Base-by-base conservation (phyloP, 1,140 invertebrate species). In the Portunus trituberculatus region DNA sequence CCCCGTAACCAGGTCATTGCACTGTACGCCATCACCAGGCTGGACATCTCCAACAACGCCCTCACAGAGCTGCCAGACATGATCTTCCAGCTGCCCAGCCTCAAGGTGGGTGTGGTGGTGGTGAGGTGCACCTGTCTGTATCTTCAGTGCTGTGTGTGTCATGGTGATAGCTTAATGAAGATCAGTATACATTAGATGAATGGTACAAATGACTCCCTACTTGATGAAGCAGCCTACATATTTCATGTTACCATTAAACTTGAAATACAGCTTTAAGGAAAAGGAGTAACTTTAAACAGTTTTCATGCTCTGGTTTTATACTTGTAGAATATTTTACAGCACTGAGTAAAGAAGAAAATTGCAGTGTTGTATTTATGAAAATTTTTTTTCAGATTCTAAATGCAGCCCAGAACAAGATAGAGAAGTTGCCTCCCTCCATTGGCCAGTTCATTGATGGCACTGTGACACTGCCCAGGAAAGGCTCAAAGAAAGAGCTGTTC, bases 1-100 rank as follows among this genome's bases (percentile, higher is more conserved):
- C 97, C 98, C 0, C 97, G 98, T 92, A 98, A 98, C 95, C 98
- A 98, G 96, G 98, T 98, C 95, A 97, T 98, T 39, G 98, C 98
- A 0, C 97, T 99, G 0, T 98, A 98, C 96, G 99, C 99, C 0
- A 98, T 99, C 31, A 99, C 99, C 0, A 97, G 99, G 82, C 97
- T 99, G 10, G 99, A 99, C 97, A 97, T 99, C 20, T 99, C 99
- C 3, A 98, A 98, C 96, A 99, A 99, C 97, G 98, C 98, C 86
- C 97, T 99, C 7, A 98, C 98, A 0, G 97, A 98, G 25, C 97
- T 99, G 94, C 99, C 99, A 0, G 97, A 98, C 20, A 98, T 98
- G 93, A 97, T 99, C 32, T 99, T 99, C 97, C 98, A 98, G 96
- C 97, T 99, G 93, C 97, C 98, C 76, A 99, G 98, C 96, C 87